Evolutionary conservation across 2,797 vertebrate genomes (phyloP), one percentile per base, ranked within the genome.

Genomic region (Syncerus caffer): DNA sequence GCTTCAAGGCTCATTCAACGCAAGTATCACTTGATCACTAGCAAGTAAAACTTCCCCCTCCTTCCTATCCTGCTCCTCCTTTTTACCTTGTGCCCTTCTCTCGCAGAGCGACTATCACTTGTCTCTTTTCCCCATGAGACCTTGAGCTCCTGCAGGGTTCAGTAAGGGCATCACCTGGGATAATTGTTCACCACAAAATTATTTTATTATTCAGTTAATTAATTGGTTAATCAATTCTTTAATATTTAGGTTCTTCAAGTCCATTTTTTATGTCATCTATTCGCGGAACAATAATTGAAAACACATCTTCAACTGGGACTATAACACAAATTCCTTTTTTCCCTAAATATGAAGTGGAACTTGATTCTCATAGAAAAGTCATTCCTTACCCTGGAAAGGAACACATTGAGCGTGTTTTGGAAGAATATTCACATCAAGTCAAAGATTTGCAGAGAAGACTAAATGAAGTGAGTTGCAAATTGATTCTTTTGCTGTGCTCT

Each of bases 381-480:
- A 2, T 47, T 71, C 67, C 45, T 67, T 97, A 84, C 90, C 90
- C 97, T 92, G 98, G 93, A 94, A 98, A 97, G 42, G 97, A 99
- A 13, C 96, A 95, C 3, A 29, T 98, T 3, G 98, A 98, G 94
- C 98, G 96, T 50, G 15, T 98, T 93, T 60, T 98, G 60, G 98
- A 99, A 94, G 98, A 98, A 53, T 98, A 98, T 97, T 98, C 97
- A 2, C 98, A 98, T 89, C 98, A 99, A 96, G 96, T 98, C 91
- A 98, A 98, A 97, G 98, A 98, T 94, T 95, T 99, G 42, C 98
- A 99, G 89, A 98, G 95, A 96, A 98, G 96, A 57, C 97, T 99
- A 78, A 98, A 85, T 58, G 95, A 99, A 98, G 99, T 99, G 80
- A 97, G 98, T 98, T 82, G 57, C 45, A 78, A 51, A 88, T 71